A percentile compares a stretch with the other conserved stretches of the same genome.
Evolutionary conservation across 1,140 invertebrate genomes (phyloP).

Genomic region (Achroia grisella): DNA sequence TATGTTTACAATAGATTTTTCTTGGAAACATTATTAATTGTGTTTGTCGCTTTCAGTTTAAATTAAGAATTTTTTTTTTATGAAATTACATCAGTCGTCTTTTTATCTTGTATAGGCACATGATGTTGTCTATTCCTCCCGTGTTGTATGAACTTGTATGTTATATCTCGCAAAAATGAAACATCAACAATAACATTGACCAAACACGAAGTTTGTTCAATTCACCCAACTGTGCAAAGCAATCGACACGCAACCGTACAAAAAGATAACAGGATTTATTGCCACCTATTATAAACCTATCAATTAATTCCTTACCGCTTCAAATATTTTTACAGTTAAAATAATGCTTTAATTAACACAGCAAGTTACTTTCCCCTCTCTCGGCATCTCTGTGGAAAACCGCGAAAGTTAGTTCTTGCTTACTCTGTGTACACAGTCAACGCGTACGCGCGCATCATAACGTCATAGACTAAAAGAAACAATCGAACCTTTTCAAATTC

Average conservation of each 20-base stretch:
- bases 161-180: too few species aligned
- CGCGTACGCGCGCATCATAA: slow-evolving; percentile 7
- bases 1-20: too few species aligned
- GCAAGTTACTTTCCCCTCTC: slow-evolving; percentile 51
- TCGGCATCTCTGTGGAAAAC: slow-evolving; percentile 35
- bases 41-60: too few species aligned
- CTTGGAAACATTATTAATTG: too few species aligned
- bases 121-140: too few species aligned
- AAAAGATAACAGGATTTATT: slow-evolving; percentile 11
- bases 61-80: too few species aligned
- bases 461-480: slow-evolving; percentile 7
- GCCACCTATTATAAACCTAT: slow-evolving; percentile 10
- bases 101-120: too few species aligned
- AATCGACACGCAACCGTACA: slow-evolving; percentile 5
- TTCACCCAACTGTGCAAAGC: too few species aligned
- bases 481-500: slow-evolving; percentile 16
- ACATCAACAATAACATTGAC: too few species aligned
- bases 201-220: too few species aligned
- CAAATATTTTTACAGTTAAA: slow-evolving; percentile 22
- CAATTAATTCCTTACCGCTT: slow-evolving; percentile 24
- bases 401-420: slow-evolving; percentile 51
- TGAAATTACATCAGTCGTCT: too few species aligned
- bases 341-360: slow-evolving; percentile 47
- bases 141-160: too few species aligned
- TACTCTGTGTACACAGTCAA: slow-evolving; percentile 16